Base-by-base conservation (phyloP, 2,113 vertebrate species). In the Aegotheles bennettii region DNA sequence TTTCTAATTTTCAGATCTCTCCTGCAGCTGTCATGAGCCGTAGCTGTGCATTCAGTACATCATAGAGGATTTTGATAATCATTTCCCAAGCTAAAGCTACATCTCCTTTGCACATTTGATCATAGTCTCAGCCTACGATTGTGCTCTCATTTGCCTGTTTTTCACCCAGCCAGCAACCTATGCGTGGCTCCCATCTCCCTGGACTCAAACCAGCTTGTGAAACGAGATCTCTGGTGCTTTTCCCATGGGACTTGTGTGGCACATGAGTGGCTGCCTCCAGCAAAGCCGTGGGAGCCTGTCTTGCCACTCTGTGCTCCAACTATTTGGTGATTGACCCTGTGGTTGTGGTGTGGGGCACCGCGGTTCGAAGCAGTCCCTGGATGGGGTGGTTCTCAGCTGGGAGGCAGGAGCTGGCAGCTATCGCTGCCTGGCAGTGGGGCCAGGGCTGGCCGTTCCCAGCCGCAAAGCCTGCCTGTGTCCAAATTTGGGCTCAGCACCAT, bases 281-380 rank as follows among this genome's bases (percentile, higher is more conserved):
- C 53, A 47, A 65, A 77, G 64, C n/a, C 0, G 1, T 12, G 38
- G 8, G 25, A 17, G 9, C 9, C 40, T 40, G 54, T 26, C 33
- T 84, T 56, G 19, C 35, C 16, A 23, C 54, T 16, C 9, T 43
- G 2, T 8, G 13, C 43, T 53, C n/a, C 63, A 87, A 2, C n/a
- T 11, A 29, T 38, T 31, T 12, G 7, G 26, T 23, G 36, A 35
- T 56, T 1, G 8, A 21, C 15, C 5, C 36, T 35, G 25, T 50
- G 26, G 47, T 43, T 35, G 35, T 43, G 48, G 50, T 4, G 13
- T 16, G n/a, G 17, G 10, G 8, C 31, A 16, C 15, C 0, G 0
- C 3, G 1, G 0, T 24, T 50, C 33, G 54, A 87, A 54, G 53
- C 19, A 43, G 59, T 8, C 16, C 17, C n/a, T 0, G 2, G 45